Conservation (phyloP, 2,797 vertebrate species). For the Aselliscus stoliczkanus region DNA sequence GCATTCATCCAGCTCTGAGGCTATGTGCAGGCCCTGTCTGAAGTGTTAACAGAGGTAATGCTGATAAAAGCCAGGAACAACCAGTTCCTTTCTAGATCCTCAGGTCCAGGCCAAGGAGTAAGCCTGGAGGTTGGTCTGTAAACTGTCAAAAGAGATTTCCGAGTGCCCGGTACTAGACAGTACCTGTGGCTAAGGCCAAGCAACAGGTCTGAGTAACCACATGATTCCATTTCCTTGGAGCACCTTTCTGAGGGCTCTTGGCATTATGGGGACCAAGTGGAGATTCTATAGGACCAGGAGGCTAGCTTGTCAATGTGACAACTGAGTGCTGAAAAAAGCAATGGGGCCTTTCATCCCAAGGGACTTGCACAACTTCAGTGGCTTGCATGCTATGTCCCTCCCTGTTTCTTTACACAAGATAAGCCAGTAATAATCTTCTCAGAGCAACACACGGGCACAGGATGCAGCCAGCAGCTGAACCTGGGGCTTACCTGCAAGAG, state of each 20-base stretch:
- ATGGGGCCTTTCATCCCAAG: background rate
- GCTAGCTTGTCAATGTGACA: background rate
- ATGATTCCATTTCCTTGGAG: background rate
- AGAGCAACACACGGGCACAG: background rate
- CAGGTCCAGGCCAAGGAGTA: background rate
- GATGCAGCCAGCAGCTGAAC: background rate
- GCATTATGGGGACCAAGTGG: background rate
- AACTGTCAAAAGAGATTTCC: background rate
- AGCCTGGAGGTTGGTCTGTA: background rate
- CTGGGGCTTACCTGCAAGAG: slow-evolving; percentile 90
- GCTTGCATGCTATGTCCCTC: background rate
- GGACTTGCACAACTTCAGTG: background rate
- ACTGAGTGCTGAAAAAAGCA: background rate
- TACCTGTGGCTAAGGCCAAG: background rate
- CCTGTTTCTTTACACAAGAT: background rate
- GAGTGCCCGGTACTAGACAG: background rate
- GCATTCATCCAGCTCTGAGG: background rate
- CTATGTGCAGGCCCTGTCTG: background rate
- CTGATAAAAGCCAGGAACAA: background rate
- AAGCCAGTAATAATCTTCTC: background rate
- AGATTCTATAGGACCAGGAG: background rate
- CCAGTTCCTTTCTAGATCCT: background rate
- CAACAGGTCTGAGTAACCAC: background rate
- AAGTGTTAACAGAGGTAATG: background rate
- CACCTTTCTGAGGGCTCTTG: slow-evolving; percentile 54